phyloP scores from a whole-genome alignment of 2,888 invertebrate genomes.

The Clepsis dumicolana region DNA sequence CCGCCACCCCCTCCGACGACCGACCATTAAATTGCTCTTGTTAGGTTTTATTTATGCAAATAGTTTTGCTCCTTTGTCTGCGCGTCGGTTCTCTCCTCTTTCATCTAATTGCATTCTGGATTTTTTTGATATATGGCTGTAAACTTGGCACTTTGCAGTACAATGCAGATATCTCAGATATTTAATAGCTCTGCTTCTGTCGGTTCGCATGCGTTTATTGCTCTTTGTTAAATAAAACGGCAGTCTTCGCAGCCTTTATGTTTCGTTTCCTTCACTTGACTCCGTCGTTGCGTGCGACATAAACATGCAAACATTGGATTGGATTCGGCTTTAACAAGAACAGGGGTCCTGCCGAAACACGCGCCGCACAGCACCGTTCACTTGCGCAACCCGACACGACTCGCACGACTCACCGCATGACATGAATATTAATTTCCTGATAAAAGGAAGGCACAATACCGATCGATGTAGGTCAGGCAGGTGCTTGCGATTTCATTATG shows the following conservation, averaged over 20 bases:
- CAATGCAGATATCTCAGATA: neutral
- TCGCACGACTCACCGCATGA: neutral
- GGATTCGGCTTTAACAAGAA: conserved; percentile 6
- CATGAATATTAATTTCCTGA: conserved; percentile 38
- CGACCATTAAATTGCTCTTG: conserved; percentile 12
- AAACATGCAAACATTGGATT: conserved; percentile 21
- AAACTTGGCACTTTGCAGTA: conserved; percentile 2
- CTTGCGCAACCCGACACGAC: conserved; percentile 16
- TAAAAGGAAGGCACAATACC: conserved; percentile 19
- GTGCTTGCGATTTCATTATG: conserved; percentile 29
- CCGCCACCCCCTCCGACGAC: conserved; percentile 14
- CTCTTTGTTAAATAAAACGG: conserved; percentile 17
- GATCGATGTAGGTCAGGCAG: conserved; percentile 25
- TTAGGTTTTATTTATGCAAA: conserved; percentile 25
- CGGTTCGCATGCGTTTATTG: conserved; percentile 24
- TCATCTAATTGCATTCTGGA: conserved; percentile 28
- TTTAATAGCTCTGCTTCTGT: conserved; percentile 24
- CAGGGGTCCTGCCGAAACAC: conserved; percentile 24
- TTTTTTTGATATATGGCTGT: conserved; percentile 17
- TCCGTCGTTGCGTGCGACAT: conserved; percentile 22
- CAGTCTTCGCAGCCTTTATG: conserved; percentile 18
- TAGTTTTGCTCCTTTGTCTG: conserved; percentile 1
- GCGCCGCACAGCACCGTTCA: conserved; percentile 16
- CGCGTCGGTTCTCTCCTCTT: neutral
- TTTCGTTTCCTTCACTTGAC: neutral